Conservation (phyloP, 2,113 vertebrate species). For the Chitala chitala region DNA sequence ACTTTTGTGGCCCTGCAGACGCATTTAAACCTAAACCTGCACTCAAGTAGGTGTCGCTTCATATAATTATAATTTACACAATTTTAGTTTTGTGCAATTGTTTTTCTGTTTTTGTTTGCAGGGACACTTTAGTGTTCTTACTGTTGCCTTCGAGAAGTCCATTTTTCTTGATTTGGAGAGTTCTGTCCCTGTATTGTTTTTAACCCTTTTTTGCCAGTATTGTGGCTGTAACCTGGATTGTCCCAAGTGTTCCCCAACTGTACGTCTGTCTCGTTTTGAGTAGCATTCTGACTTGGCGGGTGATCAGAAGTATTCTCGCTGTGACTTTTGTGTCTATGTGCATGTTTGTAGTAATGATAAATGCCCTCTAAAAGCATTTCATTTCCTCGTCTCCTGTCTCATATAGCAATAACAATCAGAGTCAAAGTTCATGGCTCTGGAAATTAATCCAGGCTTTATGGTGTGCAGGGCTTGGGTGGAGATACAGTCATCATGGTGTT, state of each 20-base stretch:
- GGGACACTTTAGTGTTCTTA: no score
- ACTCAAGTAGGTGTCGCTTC: no score
- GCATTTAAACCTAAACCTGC: no score
- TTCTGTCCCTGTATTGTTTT: no score
- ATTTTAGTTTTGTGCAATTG: no score
- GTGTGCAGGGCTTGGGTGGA: neutral
- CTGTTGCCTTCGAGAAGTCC: neutral
- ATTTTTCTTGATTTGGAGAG: no score
- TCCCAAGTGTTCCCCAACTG: neutral
- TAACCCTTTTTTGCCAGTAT: neutral
- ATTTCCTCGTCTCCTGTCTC: constrained; percentile 9
- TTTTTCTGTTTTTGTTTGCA: no score
- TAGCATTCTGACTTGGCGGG: neutral
- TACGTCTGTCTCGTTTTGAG: neutral
- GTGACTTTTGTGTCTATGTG: neutral
- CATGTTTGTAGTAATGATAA: neutral
- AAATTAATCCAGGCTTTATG: constrained; percentile 6
- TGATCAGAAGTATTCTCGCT: neutral
- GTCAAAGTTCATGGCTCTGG: neutral
- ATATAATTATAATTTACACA: no score
- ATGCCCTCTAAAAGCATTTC: neutral
- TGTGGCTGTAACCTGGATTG: neutral
- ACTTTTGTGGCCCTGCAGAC: neutral
- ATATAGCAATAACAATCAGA: neutral
- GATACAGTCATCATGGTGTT: neutral